Evolutionary conservation across 2,113 vertebrate species (phyloP).

Genomic region (Danio rerio): DNA sequence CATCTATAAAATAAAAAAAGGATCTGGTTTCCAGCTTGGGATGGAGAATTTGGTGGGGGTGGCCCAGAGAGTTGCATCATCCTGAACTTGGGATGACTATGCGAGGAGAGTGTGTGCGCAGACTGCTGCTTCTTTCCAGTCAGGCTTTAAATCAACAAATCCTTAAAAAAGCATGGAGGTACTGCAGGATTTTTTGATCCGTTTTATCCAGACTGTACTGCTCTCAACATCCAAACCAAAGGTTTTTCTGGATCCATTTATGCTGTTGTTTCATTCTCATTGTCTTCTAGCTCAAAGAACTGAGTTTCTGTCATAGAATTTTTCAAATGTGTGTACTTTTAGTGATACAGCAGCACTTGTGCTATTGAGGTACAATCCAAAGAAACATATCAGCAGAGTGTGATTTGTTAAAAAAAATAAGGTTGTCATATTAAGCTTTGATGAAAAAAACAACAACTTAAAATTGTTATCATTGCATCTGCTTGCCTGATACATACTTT

Average conservation of each 20-base stretch:
- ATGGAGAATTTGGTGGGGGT: slow-evolving; percentile 47
- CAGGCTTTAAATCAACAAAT: slow-evolving; percentile 42
- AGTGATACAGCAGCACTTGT: too few species aligned
- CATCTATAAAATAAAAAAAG: slow-evolving; percentile 57
- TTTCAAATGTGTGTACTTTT: neutral
- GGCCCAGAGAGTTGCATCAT: slow-evolving; percentile 56
- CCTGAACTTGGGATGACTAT: slow-evolving; percentile 42
- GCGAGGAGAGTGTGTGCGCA: slow-evolving; percentile 8
- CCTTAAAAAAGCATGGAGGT: slow-evolving; percentile 23
- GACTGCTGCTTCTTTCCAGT: slow-evolving; percentile 8
- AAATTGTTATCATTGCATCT: too few species aligned
- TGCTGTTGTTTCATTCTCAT: neutral
- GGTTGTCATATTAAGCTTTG: neutral
- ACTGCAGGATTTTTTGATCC: neutral
- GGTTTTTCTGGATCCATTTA: neutral
- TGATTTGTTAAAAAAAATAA: neutral
- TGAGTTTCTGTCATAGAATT: neutral
- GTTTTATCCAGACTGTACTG: neutral
- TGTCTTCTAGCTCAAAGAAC: neutral
- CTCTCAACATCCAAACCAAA: neutral
- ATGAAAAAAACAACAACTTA: too few species aligned
- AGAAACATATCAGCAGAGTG: neutral
- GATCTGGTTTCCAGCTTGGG: slow-evolving; percentile 59
- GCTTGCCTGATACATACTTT: too few species aligned
- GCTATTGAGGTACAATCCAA: neutral